Base-by-base conservation (phyloP, 2,888 invertebrate species). In the Diogma glabrata region DNA sequence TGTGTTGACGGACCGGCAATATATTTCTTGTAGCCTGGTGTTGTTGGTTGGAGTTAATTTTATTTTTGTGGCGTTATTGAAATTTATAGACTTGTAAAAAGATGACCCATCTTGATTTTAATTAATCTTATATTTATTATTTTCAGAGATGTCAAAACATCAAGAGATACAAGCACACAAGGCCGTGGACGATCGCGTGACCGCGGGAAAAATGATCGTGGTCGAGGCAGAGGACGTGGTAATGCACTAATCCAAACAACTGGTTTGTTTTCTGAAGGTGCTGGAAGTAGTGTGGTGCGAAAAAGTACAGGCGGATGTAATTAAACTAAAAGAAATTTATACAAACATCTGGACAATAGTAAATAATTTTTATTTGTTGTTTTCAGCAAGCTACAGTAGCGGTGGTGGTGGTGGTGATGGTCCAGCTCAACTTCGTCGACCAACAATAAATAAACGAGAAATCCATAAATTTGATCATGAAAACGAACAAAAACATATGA, bases 191-290 rank as follows among this genome's bases (percentile, higher is more conserved):
- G 58, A 14, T 64, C 62, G 10, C 61, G 63, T 36, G 58, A 58
- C 5, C 59, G 61, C 14, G 60, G 62, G 20, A 55, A 56, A 16
- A 46, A 54, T 3, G 58, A 55, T 12, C 59, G 59, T 4, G 60
- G 60, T 2, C 46, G 46, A 7, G 57, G 59, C 5, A 48, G 57
- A n/a, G 56, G 54, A 10, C 59, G 62, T 12, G 59, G 57, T 7
- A 60, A 59, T 26, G 63, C 59, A 4, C 57, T 69, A 1, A 64
- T 70, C 23, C 69, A 69, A 57, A 67, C 69, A 0, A 56, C 65
- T 2, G 70, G 70, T 5, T 61, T 70, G 1, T 69, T 70, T 51
- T 70, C 70, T 1, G 70, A 69, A 51, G 70, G 70, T 19, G 67
- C 66, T 9, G 48, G 24, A 5, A 24, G 16, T n/a, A 33, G 14